Conservation (phyloP, 2,888 invertebrate genomes). For the Microchrysa polita region DNA sequence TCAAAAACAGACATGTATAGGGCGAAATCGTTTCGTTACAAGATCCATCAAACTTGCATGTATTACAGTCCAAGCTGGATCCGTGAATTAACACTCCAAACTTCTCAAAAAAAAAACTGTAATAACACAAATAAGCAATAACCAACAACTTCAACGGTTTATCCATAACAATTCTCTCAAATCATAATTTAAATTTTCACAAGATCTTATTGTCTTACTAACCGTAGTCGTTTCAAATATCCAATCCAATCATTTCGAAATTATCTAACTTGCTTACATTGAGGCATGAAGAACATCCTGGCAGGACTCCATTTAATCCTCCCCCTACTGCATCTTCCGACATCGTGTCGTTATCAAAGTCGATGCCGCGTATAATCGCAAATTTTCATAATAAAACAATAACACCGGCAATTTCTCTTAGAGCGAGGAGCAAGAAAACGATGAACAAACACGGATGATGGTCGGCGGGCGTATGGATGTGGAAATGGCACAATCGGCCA, state of each 20-base stretch:
- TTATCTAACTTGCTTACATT: background rate
- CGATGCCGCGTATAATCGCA: slow-evolving; percentile 35
- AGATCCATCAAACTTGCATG: too few relatives aligned
- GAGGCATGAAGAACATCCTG: background rate
- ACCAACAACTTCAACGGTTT: background rate
- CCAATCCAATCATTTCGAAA: slow-evolving; percentile 26
- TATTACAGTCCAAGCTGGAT: too few relatives aligned
- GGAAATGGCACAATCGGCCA: too few relatives aligned
- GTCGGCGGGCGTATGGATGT: background rate
- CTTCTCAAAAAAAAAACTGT: too few relatives aligned
- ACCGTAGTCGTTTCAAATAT: slow-evolving; percentile 8
- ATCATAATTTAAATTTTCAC: slow-evolving; percentile 25
- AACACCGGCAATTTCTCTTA: slow-evolving; percentile 27
- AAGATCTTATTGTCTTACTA: slow-evolving; percentile 8
- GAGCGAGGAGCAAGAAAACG: slow-evolving; percentile 4
- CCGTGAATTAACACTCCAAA: too few relatives aligned
- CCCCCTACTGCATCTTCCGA: background rate
- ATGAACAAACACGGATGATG: background rate
- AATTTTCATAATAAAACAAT: slow-evolving; percentile 46
- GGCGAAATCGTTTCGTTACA: too few relatives aligned
- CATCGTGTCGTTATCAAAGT: slow-evolving; percentile 13
- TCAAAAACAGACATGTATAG: too few relatives aligned
- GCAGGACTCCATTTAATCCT: slow-evolving; percentile 20
- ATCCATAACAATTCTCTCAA: background rate
- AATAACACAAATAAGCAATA: too few relatives aligned